Evolutionary conservation across 2,888 invertebrate species (phyloP), one percentile per base, ranked within the genome.

Genomic region (Lymantria dispar): DNA sequence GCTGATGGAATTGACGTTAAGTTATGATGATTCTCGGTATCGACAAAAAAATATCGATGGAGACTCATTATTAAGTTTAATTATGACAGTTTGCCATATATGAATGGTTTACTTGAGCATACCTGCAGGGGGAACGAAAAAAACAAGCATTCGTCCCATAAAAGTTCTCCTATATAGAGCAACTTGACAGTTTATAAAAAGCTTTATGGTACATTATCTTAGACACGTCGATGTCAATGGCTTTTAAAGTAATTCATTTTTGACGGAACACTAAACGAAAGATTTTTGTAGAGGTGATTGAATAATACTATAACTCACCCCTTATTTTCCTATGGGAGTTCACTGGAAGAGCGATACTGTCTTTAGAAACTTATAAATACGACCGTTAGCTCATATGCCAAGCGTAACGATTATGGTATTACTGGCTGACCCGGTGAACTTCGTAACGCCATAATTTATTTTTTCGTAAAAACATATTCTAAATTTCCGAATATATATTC

Each of bases 21-120:
- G 79, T 85, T 87, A 89, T 87, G 84, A 87, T 75, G 75, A 78
- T 84, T 85, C 83, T 76, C 64, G 58, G 82, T 77, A 83, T 68
- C 71, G 63, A 72, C 72, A 87, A 85, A 86, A 85, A 85, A 70
- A 80, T 82, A 80, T 81, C 80, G 76, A 77, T 70, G 68, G 70
- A 78, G 71, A 57, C 80, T 83, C 88, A 85, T 88, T 87, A 87
- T 84, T 83, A 83, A 80, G 77, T 83, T 89, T 89, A 90, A 91
- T 91, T 90, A 90, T 90, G 87, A 90, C 88, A 89, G 89, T 85
- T 84, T 68, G 76, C 90, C 90, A 72, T 90, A 87, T 88, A 90
- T 62, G 87, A 83, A 82, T 80, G 79, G 76, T 78, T 84, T 78
- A 82, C 83, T 79, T 78, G 78, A 72, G 71, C 74, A 71, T 66